Conservation (phyloP, 2,888 invertebrate genomes). For the Phytoseiulus persimilis region DNA sequence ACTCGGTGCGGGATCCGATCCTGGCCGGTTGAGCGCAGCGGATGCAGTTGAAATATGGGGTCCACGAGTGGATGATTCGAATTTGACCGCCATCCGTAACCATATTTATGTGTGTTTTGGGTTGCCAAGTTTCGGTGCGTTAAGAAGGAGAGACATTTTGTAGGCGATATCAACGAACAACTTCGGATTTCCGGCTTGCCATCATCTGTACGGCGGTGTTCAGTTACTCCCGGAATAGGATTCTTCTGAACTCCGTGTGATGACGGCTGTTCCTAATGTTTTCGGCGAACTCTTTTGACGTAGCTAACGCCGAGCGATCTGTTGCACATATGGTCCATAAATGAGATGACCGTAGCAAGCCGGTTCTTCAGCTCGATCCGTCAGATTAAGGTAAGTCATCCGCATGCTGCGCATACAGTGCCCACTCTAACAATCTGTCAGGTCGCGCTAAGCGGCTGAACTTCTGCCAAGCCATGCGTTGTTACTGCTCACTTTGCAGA, state of each 20-base stretch:
- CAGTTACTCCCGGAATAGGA: background rate
- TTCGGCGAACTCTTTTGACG: background rate
- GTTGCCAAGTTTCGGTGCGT: constrained; percentile 5
- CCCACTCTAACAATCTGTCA: background rate
- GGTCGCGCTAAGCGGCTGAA: background rate
- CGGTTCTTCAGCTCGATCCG: background rate
- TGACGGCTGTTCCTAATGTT: background rate
- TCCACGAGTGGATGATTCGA: background rate
- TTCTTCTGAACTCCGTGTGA: background rate
- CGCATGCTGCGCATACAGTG: too few species aligned
- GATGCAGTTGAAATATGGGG: too few species aligned
- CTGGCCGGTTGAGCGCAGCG: too few species aligned
- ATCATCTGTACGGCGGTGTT: background rate
- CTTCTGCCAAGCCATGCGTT: too few species aligned
- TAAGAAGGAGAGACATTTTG: background rate
- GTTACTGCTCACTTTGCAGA: background rate
- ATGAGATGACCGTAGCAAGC: background rate
- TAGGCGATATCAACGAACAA: background rate
- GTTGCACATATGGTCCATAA: background rate
- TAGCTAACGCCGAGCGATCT: background rate
- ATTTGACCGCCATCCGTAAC: background rate
- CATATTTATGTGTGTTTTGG: background rate
- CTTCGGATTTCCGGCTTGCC: background rate
- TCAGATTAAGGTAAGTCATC: background rate
- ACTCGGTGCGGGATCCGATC: too few species aligned